Conservation (phyloP, 2,797 vertebrate genomes). For the Lutjanus campechanus region DNA sequence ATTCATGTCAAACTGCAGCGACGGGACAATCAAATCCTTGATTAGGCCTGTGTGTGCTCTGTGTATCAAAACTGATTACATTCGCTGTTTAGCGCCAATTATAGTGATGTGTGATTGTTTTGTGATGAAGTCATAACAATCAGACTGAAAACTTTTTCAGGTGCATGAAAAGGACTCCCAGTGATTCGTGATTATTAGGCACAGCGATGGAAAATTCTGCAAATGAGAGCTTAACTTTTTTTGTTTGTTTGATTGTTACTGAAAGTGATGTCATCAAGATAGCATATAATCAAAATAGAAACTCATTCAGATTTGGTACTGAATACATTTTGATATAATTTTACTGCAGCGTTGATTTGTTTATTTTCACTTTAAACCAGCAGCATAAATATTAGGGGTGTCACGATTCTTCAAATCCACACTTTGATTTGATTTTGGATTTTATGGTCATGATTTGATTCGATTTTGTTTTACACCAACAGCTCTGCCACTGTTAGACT, state of each 20-base stretch:
- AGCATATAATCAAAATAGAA: not conserved
- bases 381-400: not conserved
- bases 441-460: too few species aligned
- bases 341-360: not conserved
- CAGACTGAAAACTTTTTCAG: conserved; percentile 13
- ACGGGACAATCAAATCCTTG: conserved; percentile 34
- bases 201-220: not conserved
- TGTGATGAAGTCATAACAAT: conserved; percentile 29
- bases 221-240: not conserved
- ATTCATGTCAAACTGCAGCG: conserved; percentile 26
- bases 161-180: not conserved
- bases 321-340: not conserved
- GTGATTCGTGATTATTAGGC: conserved; percentile 5
- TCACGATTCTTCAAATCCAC: too few species aligned
- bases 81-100: conserved; percentile 7
- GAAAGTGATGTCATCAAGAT: not conserved
- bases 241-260: not conserved
- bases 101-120: conserved; percentile 36
- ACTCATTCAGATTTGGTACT: not conserved
- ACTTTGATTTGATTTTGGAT: too few species aligned
- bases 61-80: conserved; percentile 40
- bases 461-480: too few species aligned
- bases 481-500: too few species aligned
- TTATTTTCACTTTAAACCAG: conserved; percentile 2
- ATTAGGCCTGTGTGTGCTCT: conserved; percentile 29